These are phyloP conservation scores for Andrena trimmerana DNA, from an alignment of 2,888 invertebrate species.

Conservation along the genomic window DNA sequence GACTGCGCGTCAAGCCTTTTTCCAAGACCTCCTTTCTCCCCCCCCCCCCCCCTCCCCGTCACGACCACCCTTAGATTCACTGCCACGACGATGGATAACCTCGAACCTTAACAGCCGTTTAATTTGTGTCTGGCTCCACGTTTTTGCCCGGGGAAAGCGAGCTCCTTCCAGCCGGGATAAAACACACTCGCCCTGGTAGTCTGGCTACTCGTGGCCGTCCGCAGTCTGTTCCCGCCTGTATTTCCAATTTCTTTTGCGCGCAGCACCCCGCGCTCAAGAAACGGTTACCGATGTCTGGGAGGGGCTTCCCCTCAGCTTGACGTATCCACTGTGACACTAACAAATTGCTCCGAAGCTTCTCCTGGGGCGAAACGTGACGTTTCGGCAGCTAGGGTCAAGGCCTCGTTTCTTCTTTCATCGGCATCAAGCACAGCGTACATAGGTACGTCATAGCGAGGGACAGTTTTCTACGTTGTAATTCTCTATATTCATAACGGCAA, in stretches of 20 bases:
- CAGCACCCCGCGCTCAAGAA: constrained; percentile 22
- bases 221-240: constrained; percentile 55
- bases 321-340: constrained; percentile 59
- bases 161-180: constrained; percentile 41
- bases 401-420: constrained; percentile 33
- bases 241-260: constrained; percentile 58
- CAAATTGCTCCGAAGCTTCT: constrained; percentile 60
- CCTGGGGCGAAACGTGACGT: constrained; percentile 24
- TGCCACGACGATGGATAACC: constrained; percentile 74
- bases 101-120: constrained; percentile 73
- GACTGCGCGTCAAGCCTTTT: constrained; percentile 72
- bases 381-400: constrained; percentile 31
- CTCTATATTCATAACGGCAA: background rate
- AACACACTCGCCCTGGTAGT: constrained; percentile 34
- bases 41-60: background rate
- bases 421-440: too few relatives aligned
- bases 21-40: constrained; percentile 36
- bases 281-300: constrained; percentile 42
- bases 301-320: constrained; percentile 40
- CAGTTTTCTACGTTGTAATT: background rate
- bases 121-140: constrained; percentile 75
- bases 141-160: constrained; percentile 65
- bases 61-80: constrained; percentile 65
- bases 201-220: constrained; percentile 36
- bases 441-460: too few relatives aligned